phyloP scores from a whole-genome alignment of 2,797 vertebrate genomes.

The Eospalax fontanierii region DNA sequence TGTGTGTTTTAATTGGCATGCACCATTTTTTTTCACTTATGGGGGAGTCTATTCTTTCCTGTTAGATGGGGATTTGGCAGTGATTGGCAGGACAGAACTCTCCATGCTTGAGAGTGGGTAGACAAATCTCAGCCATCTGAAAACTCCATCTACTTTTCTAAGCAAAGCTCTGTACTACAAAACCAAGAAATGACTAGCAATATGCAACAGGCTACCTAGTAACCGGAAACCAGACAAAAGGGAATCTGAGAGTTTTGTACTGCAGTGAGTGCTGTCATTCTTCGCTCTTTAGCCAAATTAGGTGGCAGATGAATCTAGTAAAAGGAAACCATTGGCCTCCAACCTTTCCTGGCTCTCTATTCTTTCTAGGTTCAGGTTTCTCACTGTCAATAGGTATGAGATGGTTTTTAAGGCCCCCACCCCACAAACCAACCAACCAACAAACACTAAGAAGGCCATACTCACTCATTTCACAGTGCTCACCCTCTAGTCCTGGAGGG shows the following conservation, averaged over 20 bases:
- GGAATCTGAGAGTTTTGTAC: not conserved
- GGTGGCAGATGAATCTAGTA: not conserved
- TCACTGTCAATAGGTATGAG: not conserved
- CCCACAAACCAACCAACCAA: too few relatives aligned
- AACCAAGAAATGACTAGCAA: not conserved
- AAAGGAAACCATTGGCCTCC: constrained; percentile 25
- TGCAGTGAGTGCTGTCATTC: too few relatives aligned
- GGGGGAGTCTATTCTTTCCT: not conserved
- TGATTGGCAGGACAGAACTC: not conserved
- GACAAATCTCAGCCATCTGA: not conserved
- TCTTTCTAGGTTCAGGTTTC: not conserved
- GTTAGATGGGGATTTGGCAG: not conserved
- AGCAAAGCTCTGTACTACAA: not conserved
- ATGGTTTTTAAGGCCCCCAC: not conserved
- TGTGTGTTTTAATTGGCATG: not conserved
- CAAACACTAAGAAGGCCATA: constrained; percentile 65
- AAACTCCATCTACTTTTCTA: not conserved
- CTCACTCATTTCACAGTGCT: constrained; percentile 95
- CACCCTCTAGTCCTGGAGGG: constrained; percentile 92
- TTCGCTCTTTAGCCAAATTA: not conserved
- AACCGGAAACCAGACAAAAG: not conserved
- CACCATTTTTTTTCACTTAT: not conserved
- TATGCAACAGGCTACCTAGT: not conserved
- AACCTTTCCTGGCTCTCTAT: not conserved
- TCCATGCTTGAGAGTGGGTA: not conserved